Conservation (phyloP, 2,888 invertebrate species). For the Pyrochroa serraticornis region DNA sequence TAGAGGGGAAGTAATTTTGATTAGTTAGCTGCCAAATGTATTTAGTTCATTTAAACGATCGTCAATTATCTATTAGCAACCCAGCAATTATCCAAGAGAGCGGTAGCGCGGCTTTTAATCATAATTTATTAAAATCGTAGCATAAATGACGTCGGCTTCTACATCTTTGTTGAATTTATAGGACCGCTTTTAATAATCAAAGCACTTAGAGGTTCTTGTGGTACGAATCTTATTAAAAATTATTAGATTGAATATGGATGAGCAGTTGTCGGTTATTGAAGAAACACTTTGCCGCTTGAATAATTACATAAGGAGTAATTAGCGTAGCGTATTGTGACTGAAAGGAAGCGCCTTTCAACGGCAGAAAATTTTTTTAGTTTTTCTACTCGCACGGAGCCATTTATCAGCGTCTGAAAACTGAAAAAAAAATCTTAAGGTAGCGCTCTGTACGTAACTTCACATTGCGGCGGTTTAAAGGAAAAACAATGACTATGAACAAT, state of each 20-base stretch:
- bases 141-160: constrained; percentile 20
- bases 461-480: too few relatives aligned
- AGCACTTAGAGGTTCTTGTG: constrained; percentile 4
- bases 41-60: too few relatives aligned
- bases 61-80: too few relatives aligned
- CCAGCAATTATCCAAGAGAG: too few relatives aligned
- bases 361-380: too few relatives aligned
- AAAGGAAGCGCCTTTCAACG: not conserved
- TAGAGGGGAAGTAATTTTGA: too few relatives aligned
- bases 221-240: constrained; percentile 6
- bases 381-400: constrained; percentile 18
- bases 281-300: constrained; percentile 16
- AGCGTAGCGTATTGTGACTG: not conserved
- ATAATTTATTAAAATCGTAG: constrained; percentile 24
- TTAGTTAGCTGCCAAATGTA: too few relatives aligned
- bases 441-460: too few relatives aligned
- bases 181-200: constrained; percentile 26
- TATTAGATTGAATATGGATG: constrained; percentile 23
- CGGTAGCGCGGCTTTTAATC: constrained; percentile 10
- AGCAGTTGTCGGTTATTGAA: constrained; percentile 1
- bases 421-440: too few relatives aligned
- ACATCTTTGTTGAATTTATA: constrained; percentile 26
- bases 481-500: constrained; percentile 21
- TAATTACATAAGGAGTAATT: constrained; percentile 5
- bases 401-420: constrained; percentile 33